A percentile compares a stretch with the other conserved stretches of the same genome.
These are phyloP conservation scores for Hydrophis major DNA, from an alignment of 2,797 vertebrate species.

Conservation along the genomic window DNA sequence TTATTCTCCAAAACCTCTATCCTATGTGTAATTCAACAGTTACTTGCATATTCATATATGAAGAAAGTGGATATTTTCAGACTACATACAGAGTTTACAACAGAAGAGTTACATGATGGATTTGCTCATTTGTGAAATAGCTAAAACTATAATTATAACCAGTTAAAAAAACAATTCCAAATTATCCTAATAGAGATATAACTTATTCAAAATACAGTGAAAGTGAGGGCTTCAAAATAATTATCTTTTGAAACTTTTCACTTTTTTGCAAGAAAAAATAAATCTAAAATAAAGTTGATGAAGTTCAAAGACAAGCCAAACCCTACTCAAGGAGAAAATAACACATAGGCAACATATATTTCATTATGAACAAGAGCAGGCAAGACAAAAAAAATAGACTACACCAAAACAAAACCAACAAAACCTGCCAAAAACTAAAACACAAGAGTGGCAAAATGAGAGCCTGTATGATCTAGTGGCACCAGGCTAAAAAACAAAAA, in stretches of 20 bases:
- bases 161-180: background rate
- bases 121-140: background rate
- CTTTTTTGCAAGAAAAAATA: background rate
- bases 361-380: background rate
- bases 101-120: background rate
- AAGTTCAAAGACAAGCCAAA: background rate
- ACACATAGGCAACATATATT: background rate
- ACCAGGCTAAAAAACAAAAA: background rate
- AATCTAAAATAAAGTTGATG: background rate
- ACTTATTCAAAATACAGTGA: background rate
- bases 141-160: background rate
- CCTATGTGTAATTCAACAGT: background rate
- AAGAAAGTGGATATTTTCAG: background rate
- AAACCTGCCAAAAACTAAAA: background rate
- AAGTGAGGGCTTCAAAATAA: background rate
- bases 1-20: background rate
- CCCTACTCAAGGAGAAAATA: background rate
- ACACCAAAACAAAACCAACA: background rate
- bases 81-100: background rate
- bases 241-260: background rate
- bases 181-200: background rate
- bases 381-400: background rate
- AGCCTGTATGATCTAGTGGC: background rate
- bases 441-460: background rate
- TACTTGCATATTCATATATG: background rate